A percentile compares a stretch with the other conserved stretches of the same genome.
Evolutionary conservation across 2,113 vertebrate species (phyloP).

Genomic region (Dipodomys ordii): DNA sequence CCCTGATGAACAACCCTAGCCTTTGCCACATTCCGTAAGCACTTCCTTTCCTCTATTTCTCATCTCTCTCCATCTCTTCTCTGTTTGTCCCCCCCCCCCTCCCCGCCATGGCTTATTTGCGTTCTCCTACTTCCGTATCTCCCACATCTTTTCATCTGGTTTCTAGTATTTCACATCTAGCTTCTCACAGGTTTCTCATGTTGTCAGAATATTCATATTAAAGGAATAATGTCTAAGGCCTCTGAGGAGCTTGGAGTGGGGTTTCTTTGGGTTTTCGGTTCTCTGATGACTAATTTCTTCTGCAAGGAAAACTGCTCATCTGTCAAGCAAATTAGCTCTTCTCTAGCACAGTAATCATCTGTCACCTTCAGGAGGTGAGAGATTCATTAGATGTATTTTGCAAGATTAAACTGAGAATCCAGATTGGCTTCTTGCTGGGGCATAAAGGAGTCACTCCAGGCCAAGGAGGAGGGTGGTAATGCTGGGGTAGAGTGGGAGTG

Average conservation of each 20-base stretch:
- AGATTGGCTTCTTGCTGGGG: not conserved
- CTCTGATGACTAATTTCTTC: constrained; percentile 35
- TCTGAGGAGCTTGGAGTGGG: constrained; percentile 16
- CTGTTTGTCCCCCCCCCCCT: not conserved
- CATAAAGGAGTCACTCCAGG: no score
- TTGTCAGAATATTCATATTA: not conserved
- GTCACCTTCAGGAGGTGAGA: not conserved
- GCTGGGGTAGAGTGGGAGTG: accelerated
- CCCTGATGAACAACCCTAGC: not conserved
- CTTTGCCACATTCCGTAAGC: not conserved
- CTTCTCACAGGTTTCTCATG: not conserved
- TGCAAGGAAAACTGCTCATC: not conserved
- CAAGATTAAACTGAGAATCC: constrained; percentile 9
- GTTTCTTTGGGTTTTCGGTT: not conserved
- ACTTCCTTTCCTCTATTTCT: not conserved
- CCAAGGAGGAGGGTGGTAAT: not conserved
- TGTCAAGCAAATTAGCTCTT: not conserved
- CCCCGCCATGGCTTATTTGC: not conserved
- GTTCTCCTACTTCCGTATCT: not conserved
- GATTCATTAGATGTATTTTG: not conserved
- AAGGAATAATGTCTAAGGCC: not conserved
- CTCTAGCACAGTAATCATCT: not conserved
- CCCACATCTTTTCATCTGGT: not conserved
- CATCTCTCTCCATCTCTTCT: not conserved
- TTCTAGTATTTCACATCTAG: no score